Evolutionary conservation across 2,888 invertebrate genomes (phyloP).

Genomic region (Stenichneumon culpator): DNA sequence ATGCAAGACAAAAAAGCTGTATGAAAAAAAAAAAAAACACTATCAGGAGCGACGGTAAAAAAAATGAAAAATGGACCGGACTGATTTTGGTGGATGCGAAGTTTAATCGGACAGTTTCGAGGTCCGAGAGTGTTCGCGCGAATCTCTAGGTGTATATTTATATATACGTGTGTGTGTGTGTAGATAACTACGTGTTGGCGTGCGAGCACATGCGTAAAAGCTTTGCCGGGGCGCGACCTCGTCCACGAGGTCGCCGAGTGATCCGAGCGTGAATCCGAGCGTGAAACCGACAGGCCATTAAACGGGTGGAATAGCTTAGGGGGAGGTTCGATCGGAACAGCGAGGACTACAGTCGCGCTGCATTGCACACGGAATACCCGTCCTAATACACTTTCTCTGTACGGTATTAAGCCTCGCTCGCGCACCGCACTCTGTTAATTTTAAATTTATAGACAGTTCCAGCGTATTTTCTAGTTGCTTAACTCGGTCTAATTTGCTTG

Average conservation of each 20-base stretch:
- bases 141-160: background rate
- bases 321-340: constrained; percentile 46
- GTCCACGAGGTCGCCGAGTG: constrained; percentile 36
- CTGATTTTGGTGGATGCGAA: constrained; percentile 57
- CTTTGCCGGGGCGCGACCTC: constrained; percentile 22
- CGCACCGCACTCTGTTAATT: background rate
- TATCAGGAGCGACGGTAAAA: background rate
- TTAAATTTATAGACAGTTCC: background rate
- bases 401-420: background rate
- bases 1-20: constrained; percentile 3
- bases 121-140: constrained; percentile 13
- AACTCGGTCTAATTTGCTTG: no score
- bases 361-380: constrained; percentile 11
- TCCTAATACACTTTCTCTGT: constrained; percentile 30
- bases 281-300: constrained; percentile 66
- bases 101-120: constrained; percentile 60
- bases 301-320: constrained; percentile 57
- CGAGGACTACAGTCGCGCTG: constrained; percentile 29
- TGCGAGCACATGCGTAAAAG: constrained; percentile 15
- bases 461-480: no score
- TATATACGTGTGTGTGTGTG: background rate
- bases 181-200: background rate
- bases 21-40: constrained; percentile 26
- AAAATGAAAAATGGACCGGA: constrained; percentile 15
- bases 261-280: constrained; percentile 60